A percentile compares a stretch with the other conserved stretches of the same genome.
These are phyloP conservation scores for Drosophila subobscura DNA, from an alignment of 1,140 invertebrate genomes.

Conservation along the genomic window DNA sequence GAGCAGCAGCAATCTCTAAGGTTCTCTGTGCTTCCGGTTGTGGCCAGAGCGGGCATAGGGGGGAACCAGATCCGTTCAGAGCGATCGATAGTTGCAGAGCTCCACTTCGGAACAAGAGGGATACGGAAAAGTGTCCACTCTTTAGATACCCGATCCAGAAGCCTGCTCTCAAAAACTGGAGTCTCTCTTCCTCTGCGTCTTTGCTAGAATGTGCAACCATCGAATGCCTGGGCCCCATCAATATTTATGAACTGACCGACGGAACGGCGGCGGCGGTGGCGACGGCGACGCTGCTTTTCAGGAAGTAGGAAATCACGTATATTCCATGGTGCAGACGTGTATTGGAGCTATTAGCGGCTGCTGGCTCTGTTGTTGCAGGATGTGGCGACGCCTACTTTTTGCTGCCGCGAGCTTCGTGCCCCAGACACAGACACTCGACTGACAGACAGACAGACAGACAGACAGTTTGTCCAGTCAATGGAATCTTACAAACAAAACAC, in stretches of 20 bases:
- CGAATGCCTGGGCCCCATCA: constrained; percentile 45
- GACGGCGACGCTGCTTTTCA: constrained; percentile 43
- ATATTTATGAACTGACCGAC: constrained; percentile 74
- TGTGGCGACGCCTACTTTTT: constrained; percentile 77
- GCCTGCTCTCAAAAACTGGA: constrained; percentile 1
- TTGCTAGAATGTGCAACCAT: neutral
- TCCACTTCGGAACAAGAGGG: too few relatives aligned
- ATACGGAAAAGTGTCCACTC: neutral
- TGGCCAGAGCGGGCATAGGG: constrained; percentile 35
- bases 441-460: constrained; percentile 14
- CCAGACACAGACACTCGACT: constrained; percentile 39
- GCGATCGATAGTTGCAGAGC: too few relatives aligned
- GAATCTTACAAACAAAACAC: neutral
- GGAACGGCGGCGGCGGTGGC: constrained; percentile 38
- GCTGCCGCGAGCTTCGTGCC: constrained; percentile 18
- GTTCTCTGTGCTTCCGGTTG: constrained; percentile 60
- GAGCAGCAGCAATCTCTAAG: constrained; percentile 25
- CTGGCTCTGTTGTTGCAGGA: constrained; percentile 53
- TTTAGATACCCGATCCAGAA: constrained; percentile 2
- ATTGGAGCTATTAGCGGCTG: constrained; percentile 59
- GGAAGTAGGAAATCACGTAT: constrained; percentile 80
- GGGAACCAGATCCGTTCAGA: too few relatives aligned
- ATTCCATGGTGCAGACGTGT: constrained; percentile 47
- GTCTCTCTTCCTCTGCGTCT: too few relatives aligned
- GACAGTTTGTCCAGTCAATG: constrained; percentile 51